A percentile compares a stretch with the other conserved stretches of the same genome.
Conservation (phyloP, 2,797 vertebrate genomes). For the Balearica regulorum region DNA sequence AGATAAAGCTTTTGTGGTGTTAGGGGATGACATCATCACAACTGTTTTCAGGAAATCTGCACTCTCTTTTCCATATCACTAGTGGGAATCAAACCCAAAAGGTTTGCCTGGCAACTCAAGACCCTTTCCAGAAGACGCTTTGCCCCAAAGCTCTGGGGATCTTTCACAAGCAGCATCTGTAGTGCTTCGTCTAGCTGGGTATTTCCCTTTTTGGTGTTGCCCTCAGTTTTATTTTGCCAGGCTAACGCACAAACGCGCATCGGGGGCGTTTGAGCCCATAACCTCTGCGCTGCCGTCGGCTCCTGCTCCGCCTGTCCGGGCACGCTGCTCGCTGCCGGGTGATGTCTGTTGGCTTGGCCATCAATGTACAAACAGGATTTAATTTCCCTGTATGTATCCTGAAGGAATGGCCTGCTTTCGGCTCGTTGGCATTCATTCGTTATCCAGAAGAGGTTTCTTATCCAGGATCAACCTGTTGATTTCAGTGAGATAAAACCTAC, state of each 20-base stretch:
- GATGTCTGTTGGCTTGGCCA: background rate
- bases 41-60: background rate
- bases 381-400: background rate
- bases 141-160: background rate
- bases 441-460: background rate
- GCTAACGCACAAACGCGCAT: fast-evolving
- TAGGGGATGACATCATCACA: background rate
- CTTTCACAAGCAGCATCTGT: background rate
- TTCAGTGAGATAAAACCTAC: background rate
- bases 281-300: no score
- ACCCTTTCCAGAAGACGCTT: background rate
- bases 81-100: background rate
- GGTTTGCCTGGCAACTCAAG: background rate
- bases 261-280: no score
- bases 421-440: background rate
- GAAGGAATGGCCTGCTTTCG: background rate
- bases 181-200: background rate
- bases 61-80: fast-evolving
- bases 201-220: background rate
- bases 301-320: background rate
- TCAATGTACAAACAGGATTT: background rate
- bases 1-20: background rate
- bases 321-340: background rate
- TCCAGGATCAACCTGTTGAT: background rate
- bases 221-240: no score